A percentile compares a stretch with the other conserved stretches of the same genome.
Conservation (phyloP, 2,797 vertebrate genomes). For the Sebastes ruberrimus region DNA sequence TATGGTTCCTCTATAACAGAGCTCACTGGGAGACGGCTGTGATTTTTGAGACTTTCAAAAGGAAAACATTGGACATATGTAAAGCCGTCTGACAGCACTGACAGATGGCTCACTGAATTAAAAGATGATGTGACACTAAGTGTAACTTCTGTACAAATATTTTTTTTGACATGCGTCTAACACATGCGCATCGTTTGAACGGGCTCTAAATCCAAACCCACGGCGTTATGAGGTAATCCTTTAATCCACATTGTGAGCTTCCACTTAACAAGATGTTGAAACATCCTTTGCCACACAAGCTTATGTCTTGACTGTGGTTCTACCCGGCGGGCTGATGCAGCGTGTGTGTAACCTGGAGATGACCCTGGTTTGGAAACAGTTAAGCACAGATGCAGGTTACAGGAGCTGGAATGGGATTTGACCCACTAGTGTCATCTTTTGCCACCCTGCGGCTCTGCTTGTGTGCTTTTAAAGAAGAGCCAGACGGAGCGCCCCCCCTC, state of each 20-base stretch:
- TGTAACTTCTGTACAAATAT: neutral
- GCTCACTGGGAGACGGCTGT: neutral
- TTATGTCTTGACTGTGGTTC: conserved; percentile 6
- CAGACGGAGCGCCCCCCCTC: neutral
- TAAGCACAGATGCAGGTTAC: neutral
- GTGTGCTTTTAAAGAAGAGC: conserved; percentile 19
- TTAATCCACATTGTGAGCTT: conserved; percentile 32
- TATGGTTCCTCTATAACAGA: neutral
- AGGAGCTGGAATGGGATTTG: conserved; percentile 19
- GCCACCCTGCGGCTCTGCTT: neutral
- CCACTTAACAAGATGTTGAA: neutral
- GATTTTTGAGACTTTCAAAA: neutral
- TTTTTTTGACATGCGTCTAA: neutral
- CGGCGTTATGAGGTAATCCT: conserved; percentile 11
- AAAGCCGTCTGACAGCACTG: neutral
- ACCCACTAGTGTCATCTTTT: conserved; percentile 3
- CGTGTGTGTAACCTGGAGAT: neutral
- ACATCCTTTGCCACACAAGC: conserved; percentile 17
- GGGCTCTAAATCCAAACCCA: neutral
- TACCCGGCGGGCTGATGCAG: neutral
- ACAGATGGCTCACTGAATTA: conserved; percentile 6
- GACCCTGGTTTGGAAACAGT: neutral
- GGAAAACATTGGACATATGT: neutral
- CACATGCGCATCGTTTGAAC: conserved; percentile 2
- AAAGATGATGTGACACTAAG: neutral